Conservation (phyloP, 2,113 vertebrate species). For the Zosterops pallidus region DNA sequence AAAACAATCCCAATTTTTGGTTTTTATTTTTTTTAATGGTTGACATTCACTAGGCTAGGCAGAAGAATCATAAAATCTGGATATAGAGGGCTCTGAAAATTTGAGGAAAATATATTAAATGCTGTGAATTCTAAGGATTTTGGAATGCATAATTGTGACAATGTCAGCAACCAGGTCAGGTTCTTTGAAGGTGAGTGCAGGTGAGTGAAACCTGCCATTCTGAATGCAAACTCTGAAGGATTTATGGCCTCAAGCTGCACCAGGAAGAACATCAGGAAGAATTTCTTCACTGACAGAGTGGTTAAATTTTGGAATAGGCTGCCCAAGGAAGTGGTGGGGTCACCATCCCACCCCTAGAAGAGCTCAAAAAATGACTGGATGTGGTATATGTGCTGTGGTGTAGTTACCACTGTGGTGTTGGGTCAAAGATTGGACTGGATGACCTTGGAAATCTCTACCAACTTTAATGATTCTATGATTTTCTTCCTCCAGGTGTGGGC, state of each 20-base stretch:
- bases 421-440: background rate
- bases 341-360: background rate
- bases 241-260: background rate
- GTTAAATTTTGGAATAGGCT: background rate
- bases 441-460: background rate
- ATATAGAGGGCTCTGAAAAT: background rate
- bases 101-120: background rate
- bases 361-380: background rate
- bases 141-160: background rate
- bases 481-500: background rate
- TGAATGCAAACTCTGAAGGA: background rate
- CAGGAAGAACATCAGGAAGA: background rate
- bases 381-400: fast-evolving
- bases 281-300: background rate
- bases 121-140: background rate
- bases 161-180: background rate
- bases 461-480: background rate
- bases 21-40: background rate
- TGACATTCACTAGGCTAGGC: background rate
- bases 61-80: background rate
- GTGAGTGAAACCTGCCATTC: background rate
- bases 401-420: background rate
- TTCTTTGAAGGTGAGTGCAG: background rate
- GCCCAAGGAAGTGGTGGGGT: background rate
- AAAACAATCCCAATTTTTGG: background rate